Conservation (phyloP, 1,140 invertebrate species). For the Anastrepha ludens region DNA sequence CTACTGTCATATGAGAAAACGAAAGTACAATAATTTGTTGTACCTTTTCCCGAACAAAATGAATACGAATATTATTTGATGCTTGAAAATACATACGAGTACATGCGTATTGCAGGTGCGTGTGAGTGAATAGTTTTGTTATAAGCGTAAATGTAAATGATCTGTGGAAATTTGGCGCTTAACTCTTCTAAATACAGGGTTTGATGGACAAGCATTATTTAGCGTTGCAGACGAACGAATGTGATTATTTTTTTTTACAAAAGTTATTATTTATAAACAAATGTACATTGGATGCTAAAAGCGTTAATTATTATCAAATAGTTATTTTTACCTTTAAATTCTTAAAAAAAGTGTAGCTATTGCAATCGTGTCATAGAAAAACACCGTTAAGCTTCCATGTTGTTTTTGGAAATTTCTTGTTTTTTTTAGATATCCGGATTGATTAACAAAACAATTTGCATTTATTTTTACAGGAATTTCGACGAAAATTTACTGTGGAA, state of each 20-base stretch:
- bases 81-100: no score
- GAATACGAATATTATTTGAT: no score
- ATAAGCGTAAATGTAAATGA: neutral
- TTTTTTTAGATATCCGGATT: neutral
- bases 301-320: neutral
- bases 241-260: slow-evolving; percentile 16
- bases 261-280: neutral
- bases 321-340: neutral
- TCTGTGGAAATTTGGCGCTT: neutral
- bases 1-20: no score
- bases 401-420: slow-evolving; percentile 5
- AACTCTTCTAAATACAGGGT: neutral
- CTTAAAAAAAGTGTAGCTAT: neutral
- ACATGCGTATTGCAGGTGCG: no score
- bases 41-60: no score
- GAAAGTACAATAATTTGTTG: no score
- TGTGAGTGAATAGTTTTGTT: no score
- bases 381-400: neutral
- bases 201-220: no score
- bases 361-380: neutral
- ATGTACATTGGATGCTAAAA: slow-evolving; percentile 4
- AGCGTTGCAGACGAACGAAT: neutral
- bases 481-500: no score
- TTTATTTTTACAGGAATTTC: no score
- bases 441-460: no score